Evolutionary conservation across 2,113 vertebrate species (phyloP).

Genomic region (Pachycephala philippinensis): DNA sequence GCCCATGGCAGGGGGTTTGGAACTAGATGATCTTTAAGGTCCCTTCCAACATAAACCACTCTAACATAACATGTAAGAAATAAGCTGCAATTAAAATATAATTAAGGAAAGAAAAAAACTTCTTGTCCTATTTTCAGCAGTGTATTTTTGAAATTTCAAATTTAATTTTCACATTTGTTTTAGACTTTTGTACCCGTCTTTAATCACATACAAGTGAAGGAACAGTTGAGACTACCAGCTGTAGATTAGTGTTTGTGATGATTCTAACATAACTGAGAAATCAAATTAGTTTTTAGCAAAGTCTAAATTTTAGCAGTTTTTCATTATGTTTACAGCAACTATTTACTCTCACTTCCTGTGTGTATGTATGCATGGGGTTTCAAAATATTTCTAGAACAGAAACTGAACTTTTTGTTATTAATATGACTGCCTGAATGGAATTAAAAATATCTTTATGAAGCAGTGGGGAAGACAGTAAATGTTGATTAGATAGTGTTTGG

Average conservation of each 20-base stretch:
- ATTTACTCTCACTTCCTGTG: slow-evolving; percentile 7
- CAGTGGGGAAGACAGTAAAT: not conserved
- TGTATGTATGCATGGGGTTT: not conserved
- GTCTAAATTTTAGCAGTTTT: slow-evolving; percentile 27
- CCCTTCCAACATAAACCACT: not conserved
- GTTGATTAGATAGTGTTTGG: not conserved
- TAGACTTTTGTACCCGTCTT: not conserved
- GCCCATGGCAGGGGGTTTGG: not conserved
- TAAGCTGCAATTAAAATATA: not conserved
- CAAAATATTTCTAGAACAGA: not conserved
- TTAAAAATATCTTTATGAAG: not conserved
- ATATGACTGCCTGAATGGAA: not conserved
- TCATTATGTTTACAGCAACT: slow-evolving; percentile 1
- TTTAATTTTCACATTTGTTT: not conserved
- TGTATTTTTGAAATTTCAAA: not conserved
- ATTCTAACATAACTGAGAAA: slow-evolving; percentile 31
- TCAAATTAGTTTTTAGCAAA: slow-evolving; percentile 32
- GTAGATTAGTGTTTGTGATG: slow-evolving; percentile 30
- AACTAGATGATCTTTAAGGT: not conserved
- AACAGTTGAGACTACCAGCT: slow-evolving; percentile 30
- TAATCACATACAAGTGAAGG: not conserved
- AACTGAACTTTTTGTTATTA: not conserved
- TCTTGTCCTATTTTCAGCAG: not conserved
- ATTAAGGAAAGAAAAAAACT: not conserved
- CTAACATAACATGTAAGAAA: not conserved